These are phyloP conservation scores for Tipula helvola DNA, from an alignment of 2,888 invertebrate species.

Conservation along the genomic window DNA sequence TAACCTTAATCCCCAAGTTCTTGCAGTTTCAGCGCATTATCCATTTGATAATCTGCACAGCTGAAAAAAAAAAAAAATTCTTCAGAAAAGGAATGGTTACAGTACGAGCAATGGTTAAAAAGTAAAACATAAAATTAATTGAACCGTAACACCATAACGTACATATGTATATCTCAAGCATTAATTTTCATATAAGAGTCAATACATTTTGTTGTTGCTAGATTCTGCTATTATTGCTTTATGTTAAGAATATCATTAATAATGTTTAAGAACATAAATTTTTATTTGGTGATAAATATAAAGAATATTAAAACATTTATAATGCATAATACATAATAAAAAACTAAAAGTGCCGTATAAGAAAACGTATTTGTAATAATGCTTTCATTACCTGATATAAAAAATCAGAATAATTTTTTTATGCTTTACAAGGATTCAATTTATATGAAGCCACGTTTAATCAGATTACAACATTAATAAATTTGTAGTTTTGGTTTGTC, in stretches of 20 bases:
- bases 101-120: neutral
- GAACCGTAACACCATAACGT: neutral
- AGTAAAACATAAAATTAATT: neutral
- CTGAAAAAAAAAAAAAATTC: neutral
- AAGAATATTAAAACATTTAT: neutral
- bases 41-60: neutral
- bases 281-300: neutral
- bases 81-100: neutral
- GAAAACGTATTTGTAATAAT: no score
- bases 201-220: neutral
- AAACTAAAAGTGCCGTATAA: no score
- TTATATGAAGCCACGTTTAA: no score
- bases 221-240: neutral
- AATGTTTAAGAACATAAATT: neutral
- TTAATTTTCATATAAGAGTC: neutral
- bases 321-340: no score
- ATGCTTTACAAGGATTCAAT: no score
- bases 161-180: neutral
- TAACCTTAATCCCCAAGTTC: neutral
- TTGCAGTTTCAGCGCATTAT: neutral
- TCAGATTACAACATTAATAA: no score
- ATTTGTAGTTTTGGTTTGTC: no score
- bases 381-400: no score
- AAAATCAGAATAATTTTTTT: no score
- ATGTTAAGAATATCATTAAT: neutral